Conservation (phyloP, 2,113 vertebrate genomes). For the Pimephales promelas region DNA sequence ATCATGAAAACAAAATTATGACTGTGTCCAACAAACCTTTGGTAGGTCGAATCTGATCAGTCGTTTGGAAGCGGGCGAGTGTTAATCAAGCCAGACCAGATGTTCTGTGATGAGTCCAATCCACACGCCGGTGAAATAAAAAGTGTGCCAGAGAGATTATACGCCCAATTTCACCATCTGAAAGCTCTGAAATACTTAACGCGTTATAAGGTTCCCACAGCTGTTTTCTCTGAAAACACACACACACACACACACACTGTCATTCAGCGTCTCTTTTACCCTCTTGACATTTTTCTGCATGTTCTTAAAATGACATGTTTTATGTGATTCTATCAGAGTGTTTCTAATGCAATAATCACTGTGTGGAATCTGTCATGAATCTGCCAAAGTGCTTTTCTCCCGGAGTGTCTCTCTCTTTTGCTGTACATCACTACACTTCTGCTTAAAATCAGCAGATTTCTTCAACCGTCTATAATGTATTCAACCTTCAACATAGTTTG, state of each 20-base stretch:
- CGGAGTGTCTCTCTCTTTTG: not conserved
- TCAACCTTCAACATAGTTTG: not conserved
- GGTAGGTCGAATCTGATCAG: not conserved
- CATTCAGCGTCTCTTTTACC: slow-evolving; percentile 48
- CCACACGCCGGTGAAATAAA: slow-evolving; percentile 38
- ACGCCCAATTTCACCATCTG: slow-evolving; percentile 63
- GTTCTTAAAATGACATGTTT: slow-evolving; percentile 53
- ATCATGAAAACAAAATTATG: not conserved
- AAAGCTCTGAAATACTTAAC: slow-evolving; percentile 60
- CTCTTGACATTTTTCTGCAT: slow-evolving; percentile 44
- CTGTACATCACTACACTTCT: slow-evolving; percentile 18
- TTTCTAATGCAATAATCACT: slow-evolving; percentile 51
- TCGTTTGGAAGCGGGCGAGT: slow-evolving; percentile 37
- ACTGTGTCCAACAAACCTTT: slow-evolving; percentile 30
- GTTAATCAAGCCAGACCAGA: slow-evolving; percentile 56
- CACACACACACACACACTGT: slow-evolving; percentile 30
- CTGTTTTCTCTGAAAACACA: slow-evolving; percentile 54
- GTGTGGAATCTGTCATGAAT: slow-evolving; percentile 33
- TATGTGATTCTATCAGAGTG: slow-evolving; percentile 58
- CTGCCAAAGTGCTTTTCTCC: slow-evolving; percentile 55
- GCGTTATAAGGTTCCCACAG: slow-evolving; percentile 59
- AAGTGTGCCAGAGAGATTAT: slow-evolving; percentile 59
- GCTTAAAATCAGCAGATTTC: not conserved
- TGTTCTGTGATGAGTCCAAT: slow-evolving; percentile 57
- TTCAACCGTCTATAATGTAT: not conserved